These are phyloP conservation scores for Stenodera caucasica DNA, from an alignment of 2,888 invertebrate species.

Conservation along the genomic window DNA sequence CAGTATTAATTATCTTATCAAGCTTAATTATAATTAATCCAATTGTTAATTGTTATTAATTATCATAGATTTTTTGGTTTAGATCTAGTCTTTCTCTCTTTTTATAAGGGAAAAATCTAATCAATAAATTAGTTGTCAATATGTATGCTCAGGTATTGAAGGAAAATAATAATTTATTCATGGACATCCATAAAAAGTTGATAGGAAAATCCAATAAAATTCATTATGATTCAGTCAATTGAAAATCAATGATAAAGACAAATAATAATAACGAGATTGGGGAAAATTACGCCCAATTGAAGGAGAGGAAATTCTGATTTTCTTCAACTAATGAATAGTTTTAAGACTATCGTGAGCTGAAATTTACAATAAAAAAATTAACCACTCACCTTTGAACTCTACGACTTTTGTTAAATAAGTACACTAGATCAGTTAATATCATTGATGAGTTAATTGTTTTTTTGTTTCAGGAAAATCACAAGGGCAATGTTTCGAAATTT, in stretches of 20 bases:
- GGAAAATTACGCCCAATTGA: too few relatives aligned
- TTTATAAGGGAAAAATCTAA: neutral
- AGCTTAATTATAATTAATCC: neutral
- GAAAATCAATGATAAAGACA: too few relatives aligned
- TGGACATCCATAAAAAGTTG: neutral
- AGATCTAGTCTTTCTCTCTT: neutral
- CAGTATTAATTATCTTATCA: constrained; percentile 1
- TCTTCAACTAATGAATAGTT: too few relatives aligned
- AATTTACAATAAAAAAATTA: too few relatives aligned
- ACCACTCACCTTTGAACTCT: constrained; percentile 3
- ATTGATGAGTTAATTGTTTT: too few relatives aligned
- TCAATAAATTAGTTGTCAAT: neutral
- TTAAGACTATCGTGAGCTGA: too few relatives aligned
- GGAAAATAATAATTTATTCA: neutral
- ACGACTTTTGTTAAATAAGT: neutral
- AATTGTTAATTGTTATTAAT: neutral
- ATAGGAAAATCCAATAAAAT: neutral
- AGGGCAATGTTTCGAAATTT: too few relatives aligned
- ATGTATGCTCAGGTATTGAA: too few relatives aligned
- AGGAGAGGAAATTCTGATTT: too few relatives aligned
- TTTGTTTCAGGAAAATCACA: too few relatives aligned
- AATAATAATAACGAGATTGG: too few relatives aligned
- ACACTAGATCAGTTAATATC: too few relatives aligned
- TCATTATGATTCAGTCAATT: neutral
- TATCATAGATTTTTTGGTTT: neutral